Percentiles rank a stretch among this genome's conserved stretches.
Conservation (phyloP, 2,113 vertebrate species). For the Malurus melanocephalus region DNA sequence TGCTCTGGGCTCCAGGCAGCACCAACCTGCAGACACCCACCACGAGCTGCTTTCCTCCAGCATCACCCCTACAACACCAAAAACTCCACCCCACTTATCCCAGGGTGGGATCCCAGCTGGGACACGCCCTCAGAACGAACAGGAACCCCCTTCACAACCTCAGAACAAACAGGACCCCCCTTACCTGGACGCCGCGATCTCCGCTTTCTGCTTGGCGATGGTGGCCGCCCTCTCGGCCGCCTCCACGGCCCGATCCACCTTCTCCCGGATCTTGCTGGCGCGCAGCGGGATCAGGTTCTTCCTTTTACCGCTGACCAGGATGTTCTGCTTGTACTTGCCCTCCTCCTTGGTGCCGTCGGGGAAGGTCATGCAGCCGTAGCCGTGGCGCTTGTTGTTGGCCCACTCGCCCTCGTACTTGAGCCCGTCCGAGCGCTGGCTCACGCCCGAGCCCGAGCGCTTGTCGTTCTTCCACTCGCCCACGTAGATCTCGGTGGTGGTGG, state of each 20-base stretch:
- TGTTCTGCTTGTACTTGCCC: slow-evolving; percentile 97
- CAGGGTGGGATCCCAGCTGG: accelerated
- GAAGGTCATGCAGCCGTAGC: slow-evolving; percentile 96
- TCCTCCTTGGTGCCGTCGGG: slow-evolving; percentile 96
- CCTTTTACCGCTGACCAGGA: slow-evolving; percentile 92
- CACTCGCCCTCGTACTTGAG: slow-evolving; percentile 94
- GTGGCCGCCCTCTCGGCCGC: slow-evolving; percentile 89
- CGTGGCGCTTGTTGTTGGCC: slow-evolving; percentile 90
- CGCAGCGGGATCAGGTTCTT: slow-evolving; percentile 96
- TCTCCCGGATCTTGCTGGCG: slow-evolving; percentile 95
- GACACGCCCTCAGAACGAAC: accelerated
- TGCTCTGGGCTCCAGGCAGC: accelerated
- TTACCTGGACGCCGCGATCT: slow-evolving; percentile 95
- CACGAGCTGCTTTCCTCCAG: not conserved
- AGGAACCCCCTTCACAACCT: not conserved
- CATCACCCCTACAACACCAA: accelerated
- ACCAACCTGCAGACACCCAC: accelerated
- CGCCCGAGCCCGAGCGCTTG: slow-evolving; percentile 89
- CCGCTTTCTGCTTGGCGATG: slow-evolving; percentile 95
- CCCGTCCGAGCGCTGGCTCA: slow-evolving; percentile 92
- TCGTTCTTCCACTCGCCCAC: slow-evolving; percentile 94
- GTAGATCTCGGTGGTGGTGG: slow-evolving; percentile 94
- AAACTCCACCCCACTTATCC: not conserved
- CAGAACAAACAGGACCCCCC: accelerated
- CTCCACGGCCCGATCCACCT: slow-evolving; percentile 93